These are phyloP conservation scores for Dryobates pubescens DNA, from an alignment of 2,797 vertebrate genomes.

Conservation along the genomic window DNA sequence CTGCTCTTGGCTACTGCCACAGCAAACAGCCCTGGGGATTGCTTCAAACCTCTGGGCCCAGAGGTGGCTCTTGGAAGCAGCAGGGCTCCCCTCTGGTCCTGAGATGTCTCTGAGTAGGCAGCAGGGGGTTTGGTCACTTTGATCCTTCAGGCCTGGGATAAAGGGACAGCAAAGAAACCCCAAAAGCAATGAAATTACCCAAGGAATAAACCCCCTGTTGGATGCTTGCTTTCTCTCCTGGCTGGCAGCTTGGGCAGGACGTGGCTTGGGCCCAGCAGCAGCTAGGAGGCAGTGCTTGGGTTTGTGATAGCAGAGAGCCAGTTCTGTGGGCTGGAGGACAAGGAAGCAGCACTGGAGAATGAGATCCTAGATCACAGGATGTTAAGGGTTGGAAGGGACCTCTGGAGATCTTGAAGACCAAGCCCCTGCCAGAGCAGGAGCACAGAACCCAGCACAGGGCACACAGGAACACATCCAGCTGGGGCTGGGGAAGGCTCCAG, in stretches of 20 bases:
- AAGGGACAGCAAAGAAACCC: neutral
- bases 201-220: rapidly evolving
- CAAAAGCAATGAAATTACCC: too few relatives aligned
- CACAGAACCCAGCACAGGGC: too few relatives aligned
- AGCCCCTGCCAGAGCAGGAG: too few relatives aligned
- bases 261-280: rapidly evolving
- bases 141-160: neutral
- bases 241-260: neutral
- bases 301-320: neutral
- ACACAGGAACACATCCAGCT: too few relatives aligned
- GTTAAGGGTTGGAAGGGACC: too few relatives aligned
- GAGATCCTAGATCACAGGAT: neutral
- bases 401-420: too few relatives aligned
- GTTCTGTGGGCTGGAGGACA: neutral
- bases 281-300: neutral
- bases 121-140: neutral
- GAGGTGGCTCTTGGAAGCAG: neutral
- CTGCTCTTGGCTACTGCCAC: slow-evolving; percentile 30
- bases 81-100: neutral
- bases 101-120: rapidly evolving
- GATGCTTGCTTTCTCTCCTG: neutral
- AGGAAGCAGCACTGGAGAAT: neutral
- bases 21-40: slow-evolving; percentile 51
- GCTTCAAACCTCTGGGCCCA: neutral
- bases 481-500: too few relatives aligned